Evolutionary conservation across 2,888 invertebrate species (phyloP).

Genomic region (Orthosia gracilis): DNA sequence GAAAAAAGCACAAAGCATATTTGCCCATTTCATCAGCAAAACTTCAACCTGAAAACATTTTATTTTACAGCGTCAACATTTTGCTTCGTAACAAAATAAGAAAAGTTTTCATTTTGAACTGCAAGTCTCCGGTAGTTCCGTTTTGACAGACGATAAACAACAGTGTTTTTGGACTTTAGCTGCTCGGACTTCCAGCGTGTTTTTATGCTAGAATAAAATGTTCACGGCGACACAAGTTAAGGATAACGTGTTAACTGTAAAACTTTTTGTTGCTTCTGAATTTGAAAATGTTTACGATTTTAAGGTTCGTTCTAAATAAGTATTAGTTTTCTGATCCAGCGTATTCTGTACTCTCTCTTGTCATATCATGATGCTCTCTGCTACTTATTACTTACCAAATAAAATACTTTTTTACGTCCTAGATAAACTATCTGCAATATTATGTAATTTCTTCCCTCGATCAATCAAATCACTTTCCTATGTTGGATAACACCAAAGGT

Average conservation of each 20-base stretch:
- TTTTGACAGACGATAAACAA: constrained; percentile 44
- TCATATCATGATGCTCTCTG: too few relatives aligned
- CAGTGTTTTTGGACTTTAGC: constrained; percentile 30
- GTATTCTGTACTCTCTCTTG: too few relatives aligned
- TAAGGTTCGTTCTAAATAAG: too few relatives aligned
- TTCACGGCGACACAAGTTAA: not conserved
- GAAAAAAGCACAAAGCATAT: not conserved
- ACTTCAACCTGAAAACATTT: not conserved
- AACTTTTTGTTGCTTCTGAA: constrained; percentile 5
- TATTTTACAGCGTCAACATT: constrained; percentile 13
- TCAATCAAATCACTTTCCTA: too few relatives aligned
- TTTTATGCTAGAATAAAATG: constrained; percentile 23
- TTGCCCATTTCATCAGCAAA: not conserved
- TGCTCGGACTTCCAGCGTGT: constrained; percentile 2
- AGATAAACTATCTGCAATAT: too few relatives aligned
- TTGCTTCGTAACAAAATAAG: constrained; percentile 17
- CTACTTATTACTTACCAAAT: too few relatives aligned
- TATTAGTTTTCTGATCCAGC: too few relatives aligned
- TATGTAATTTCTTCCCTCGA: too few relatives aligned
- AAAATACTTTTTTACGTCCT: too few relatives aligned
- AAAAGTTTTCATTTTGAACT: constrained; percentile 29
- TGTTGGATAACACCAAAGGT: too few relatives aligned
- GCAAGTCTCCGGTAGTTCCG: constrained; percentile 9
- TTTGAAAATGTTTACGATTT: not conserved
- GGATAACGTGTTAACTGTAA: not conserved